phyloP scores from a whole-genome alignment of 2,797 vertebrate genomes.

The Siniperca scherzeri region DNA sequence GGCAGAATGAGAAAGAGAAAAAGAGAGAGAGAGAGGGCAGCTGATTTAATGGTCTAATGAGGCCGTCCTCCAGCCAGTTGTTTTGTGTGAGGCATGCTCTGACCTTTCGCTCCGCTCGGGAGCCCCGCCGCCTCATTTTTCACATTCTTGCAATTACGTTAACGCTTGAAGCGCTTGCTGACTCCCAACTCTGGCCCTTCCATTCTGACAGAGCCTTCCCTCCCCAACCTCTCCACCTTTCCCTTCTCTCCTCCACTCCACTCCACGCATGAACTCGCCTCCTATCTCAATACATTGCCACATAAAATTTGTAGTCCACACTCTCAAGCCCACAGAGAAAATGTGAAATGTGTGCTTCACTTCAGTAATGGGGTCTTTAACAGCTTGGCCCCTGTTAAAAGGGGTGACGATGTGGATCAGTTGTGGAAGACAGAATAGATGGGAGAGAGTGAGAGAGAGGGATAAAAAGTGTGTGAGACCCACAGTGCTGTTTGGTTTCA shows the following conservation, averaged over 20 bases:
- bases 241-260: conserved; percentile 73
- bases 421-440: conserved; percentile 75
- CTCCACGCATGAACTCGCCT: conserved; percentile 76
- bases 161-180: conserved; percentile 98
- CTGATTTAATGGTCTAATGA: conserved; percentile 96
- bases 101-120: conserved; percentile 96
- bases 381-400: conserved; percentile 86
- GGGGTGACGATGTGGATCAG: conserved; percentile 83
- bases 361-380: conserved; percentile 86
- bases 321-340: conserved; percentile 75
- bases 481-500: conserved; percentile 74
- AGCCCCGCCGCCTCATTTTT: conserved; percentile 98
- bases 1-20: conserved; percentile 45
- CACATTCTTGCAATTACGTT: conserved; percentile 99
- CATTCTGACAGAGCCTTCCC: conserved; percentile 92
- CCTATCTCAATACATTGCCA: conserved; percentile 77
- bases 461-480: conserved; percentile 68
- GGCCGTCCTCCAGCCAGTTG: conserved; percentile 97
- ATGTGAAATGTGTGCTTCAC: conserved; percentile 78
- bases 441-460: conserved; percentile 50
- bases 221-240: conserved; percentile 80
- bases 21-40: conserved; percentile 74
- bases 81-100: conserved; percentile 95
- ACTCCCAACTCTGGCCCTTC: conserved; percentile 91
- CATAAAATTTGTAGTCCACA: conserved; percentile 81